Percentiles rank a stretch among this genome's conserved stretches.
Evolutionary conservation across 53 echinoderm and acorn worm genomes (phyloP).

Genomic region (Holothuria scabra): DNA sequence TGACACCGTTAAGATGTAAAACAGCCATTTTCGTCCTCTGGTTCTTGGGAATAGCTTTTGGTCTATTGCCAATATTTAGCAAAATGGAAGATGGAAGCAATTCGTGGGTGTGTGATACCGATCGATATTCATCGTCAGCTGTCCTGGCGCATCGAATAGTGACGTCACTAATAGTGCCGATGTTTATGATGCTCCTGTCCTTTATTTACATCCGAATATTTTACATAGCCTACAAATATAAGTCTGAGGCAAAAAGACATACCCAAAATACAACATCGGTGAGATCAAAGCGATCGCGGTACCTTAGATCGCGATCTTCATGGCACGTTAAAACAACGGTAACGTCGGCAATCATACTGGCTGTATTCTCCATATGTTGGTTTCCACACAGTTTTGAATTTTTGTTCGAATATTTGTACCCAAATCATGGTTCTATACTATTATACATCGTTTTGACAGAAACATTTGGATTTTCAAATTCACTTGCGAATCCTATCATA

Average conservation of each 20-base stretch:
- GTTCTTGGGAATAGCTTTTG: slow-evolving; percentile 14
- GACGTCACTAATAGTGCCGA: slow-evolving; percentile 11
- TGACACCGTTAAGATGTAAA: slow-evolving; percentile 27
- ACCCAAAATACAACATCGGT: not conserved
- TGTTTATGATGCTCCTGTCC: not conserved
- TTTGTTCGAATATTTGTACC: slow-evolving; percentile 1
- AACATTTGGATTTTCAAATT: slow-evolving; percentile 14
- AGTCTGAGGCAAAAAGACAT: not conserved
- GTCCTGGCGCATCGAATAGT: not conserved
- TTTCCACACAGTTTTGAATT: slow-evolving; percentile 28
- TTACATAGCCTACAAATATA: slow-evolving; percentile 16
- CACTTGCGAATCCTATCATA: slow-evolving; percentile 14
- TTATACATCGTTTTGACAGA: slow-evolving; percentile 8
- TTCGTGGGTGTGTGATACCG: slow-evolving; percentile 20
- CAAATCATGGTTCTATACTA: not conserved
- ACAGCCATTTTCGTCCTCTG: not conserved
- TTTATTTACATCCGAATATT: slow-evolving; percentile 15
- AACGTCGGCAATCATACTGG: slow-evolving; percentile 23
- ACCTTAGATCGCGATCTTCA: not conserved
- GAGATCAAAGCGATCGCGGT: not conserved
- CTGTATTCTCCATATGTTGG: slow-evolving; percentile 23
- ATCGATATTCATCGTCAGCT: not conserved
- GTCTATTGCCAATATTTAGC: slow-evolving; percentile 5
- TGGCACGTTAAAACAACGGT: slow-evolving; percentile 17
- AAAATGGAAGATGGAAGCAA: not conserved